Evolutionary conservation across 2,888 invertebrate genomes (phyloP).

Genomic region (Drosophila conformis): DNA sequence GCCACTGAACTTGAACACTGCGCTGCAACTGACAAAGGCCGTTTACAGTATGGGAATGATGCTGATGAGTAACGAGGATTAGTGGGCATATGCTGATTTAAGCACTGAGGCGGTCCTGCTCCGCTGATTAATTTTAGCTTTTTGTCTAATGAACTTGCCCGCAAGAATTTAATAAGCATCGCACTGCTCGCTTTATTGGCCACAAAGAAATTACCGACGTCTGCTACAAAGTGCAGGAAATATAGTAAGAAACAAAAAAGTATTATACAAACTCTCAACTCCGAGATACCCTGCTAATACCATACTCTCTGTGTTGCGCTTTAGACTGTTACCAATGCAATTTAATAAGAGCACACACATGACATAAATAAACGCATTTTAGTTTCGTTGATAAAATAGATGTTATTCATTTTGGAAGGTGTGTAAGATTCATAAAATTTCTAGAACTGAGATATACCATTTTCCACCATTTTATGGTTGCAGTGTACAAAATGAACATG

Average conservation of each 20-base stretch:
- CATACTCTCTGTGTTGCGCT: neutral
- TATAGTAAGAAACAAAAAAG: conserved; percentile 44
- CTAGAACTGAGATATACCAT: neutral
- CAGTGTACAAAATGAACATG: neutral
- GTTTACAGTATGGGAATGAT: conserved; percentile 55
- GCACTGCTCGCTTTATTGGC: conserved; percentile 54
- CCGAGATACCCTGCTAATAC: neutral
- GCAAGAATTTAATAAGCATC: conserved; percentile 73
- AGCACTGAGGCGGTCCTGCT: neutral
- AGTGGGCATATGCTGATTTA: neutral
- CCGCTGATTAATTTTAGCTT: conserved; percentile 73
- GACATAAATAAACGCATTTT: neutral
- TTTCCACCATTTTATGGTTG: neutral
- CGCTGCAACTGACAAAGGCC: conserved; percentile 52
- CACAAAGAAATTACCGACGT: conserved; percentile 58
- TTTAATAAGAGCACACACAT: neutral
- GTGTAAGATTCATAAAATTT: neutral
- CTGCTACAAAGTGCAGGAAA: conserved; percentile 39
- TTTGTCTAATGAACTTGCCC: conserved; percentile 77
- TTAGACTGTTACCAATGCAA: neutral
- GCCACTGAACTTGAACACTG: conserved; percentile 62
- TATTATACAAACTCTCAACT: neutral
- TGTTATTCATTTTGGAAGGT: neutral
- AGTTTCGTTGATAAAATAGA: neutral
- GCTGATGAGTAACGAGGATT: conserved; percentile 26